Evolutionary conservation across 2,888 invertebrate genomes (phyloP).

Genomic region (Neoascia interrupta): DNA sequence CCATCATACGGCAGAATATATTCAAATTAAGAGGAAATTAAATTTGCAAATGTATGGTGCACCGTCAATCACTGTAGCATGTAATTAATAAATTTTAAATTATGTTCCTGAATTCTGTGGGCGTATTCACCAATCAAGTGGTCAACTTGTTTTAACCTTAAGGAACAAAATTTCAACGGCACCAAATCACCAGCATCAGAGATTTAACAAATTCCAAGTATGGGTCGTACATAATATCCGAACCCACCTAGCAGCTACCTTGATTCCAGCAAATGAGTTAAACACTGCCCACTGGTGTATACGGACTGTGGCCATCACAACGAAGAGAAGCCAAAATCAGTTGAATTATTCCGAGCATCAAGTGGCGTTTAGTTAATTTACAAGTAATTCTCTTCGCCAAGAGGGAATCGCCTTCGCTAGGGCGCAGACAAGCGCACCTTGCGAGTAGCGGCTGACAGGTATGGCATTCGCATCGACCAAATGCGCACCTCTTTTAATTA

Average conservation of each 20-base stretch:
- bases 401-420: too few relatives aligned
- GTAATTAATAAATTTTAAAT: constrained; percentile 56
- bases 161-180: neutral
- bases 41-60: constrained; percentile 56
- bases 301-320: too few relatives aligned
- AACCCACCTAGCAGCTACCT: neutral
- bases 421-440: constrained; percentile 12
- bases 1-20: constrained; percentile 3
- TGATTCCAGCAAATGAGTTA: constrained; percentile 31
- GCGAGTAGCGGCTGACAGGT: constrained; percentile 30
- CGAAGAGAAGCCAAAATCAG: constrained; percentile 8
- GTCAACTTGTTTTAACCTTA: too few relatives aligned
- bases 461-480: constrained; percentile 29
- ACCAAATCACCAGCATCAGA: constrained; percentile 17
- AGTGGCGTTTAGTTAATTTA: constrained; percentile 59
- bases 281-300: neutral
- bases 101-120: constrained; percentile 51
- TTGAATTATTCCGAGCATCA: constrained; percentile 40
- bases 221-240: too few relatives aligned
- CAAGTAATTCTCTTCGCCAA: constrained; percentile 30
- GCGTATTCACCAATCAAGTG: constrained; percentile 45
- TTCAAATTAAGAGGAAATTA: constrained; percentile 55
- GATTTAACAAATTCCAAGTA: constrained; percentile 8
- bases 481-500: constrained; percentile 51
- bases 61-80: constrained; percentile 59